Base-by-base conservation (phyloP, 1,140 invertebrate species). In the Pinna nobilis region DNA sequence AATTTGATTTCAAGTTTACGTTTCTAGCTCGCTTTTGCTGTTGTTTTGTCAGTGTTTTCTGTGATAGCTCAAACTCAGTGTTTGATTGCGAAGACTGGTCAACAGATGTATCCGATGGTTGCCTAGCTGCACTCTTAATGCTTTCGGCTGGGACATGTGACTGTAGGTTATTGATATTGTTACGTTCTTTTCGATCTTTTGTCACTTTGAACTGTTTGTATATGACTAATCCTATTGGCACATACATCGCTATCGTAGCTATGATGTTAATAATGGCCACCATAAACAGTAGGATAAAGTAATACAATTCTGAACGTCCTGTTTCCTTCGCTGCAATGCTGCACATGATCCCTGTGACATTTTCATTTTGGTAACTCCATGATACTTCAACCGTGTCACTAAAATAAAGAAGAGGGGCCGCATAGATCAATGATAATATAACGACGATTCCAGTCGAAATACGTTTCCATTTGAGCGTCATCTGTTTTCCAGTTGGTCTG, bases 221-320 rank as follows among this genome's bases (percentile, higher is more conserved):
- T n/a, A 63, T 63, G 9, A 35, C 44, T 63, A 39, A 44, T 3
- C 59, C 59, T 41, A 63, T 44, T 25, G 59, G 35, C 28, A 63
- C 37, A 13, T 63, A 63, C 7, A 63, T 30, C 9, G 23, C 35
- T 35, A 44, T 41, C 9, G 59, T 63, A 5, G 44, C 35, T 5
- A 63, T 15, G 18, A 44, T 44, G 25, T 63, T 63, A 4, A 32
- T 20, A 44, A 63, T 25, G 1, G 25, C 35, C 28, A 63, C 25
- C n/a, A 63, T n/a, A 30, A 41, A 63, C 9, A 63, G 9, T n/a
- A 18, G 44, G 15, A 18, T 13, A 25, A 63, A 63, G 59, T 63
- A 63, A 20, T 44, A 25, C 11, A 41, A 44, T 2, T 41, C 59
- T n/a, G 32, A 41, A 33, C 25, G 39, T 11, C 23, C 37, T 20